phyloP scores from a whole-genome alignment of 2,888 invertebrate species.

The Alitta virens region DNA sequence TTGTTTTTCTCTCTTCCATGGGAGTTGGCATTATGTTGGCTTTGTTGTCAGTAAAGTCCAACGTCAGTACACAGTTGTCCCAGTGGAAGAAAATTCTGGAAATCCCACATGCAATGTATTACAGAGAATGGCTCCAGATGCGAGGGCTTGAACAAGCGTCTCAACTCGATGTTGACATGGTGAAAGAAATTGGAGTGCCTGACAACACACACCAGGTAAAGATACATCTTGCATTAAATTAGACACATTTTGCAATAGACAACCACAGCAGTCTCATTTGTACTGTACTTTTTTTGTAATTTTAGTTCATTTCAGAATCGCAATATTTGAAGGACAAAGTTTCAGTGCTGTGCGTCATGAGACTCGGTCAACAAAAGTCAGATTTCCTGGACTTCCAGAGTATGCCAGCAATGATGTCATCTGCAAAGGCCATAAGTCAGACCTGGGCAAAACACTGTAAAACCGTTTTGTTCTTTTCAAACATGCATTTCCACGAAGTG shows the following conservation, averaged over 20 bases:
- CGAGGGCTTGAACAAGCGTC: not conserved
- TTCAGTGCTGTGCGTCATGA: not conserved
- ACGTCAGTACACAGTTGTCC: not conserved
- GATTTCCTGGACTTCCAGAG: not conserved
- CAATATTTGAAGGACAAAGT: not conserved
- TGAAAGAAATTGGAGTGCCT: not conserved
- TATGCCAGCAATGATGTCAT: constrained; percentile 19
- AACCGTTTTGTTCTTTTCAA: constrained; percentile 15
- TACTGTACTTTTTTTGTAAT: not conserved
- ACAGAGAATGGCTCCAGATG: constrained; percentile 7
- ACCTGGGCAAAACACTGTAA: constrained; percentile 21
- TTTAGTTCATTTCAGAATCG: not conserved
- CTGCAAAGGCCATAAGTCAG: constrained; percentile 13
- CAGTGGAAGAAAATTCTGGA: constrained; percentile 4
- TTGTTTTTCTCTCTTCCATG: not conserved
- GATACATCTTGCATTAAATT: no score
- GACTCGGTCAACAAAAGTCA: not conserved
- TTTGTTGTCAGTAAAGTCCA: not conserved
- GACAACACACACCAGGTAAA: not conserved
- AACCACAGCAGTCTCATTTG: not conserved
- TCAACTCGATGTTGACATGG: not conserved
- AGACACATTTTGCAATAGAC: not conserved
- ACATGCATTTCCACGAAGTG: not conserved
- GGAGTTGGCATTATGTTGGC: constrained; percentile 4
- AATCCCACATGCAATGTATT: not conserved